Percentiles rank a stretch among this genome's conserved stretches.
These are phyloP conservation scores for Zophobas atratus DNA, from an alignment of 1,140 invertebrate species.

Conservation along the genomic window DNA sequence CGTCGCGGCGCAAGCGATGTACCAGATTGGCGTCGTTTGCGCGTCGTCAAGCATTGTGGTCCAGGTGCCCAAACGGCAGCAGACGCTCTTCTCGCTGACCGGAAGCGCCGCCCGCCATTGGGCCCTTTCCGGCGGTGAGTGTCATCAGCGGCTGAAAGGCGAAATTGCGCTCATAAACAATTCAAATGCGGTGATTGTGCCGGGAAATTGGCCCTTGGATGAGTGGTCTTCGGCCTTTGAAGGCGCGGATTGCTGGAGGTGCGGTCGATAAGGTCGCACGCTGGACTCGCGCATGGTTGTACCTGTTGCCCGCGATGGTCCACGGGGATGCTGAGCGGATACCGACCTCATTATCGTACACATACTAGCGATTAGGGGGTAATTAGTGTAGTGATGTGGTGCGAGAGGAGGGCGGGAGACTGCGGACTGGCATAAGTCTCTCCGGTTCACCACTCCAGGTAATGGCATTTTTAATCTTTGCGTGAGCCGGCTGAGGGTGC, in stretches of 20 bases:
- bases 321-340: constrained; percentile 56
- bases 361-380: constrained; percentile 46
- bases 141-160: constrained; percentile 1
- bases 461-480: constrained; percentile 2
- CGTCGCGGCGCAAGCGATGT: constrained; percentile 65
- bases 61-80: constrained; percentile 22
- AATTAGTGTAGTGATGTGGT: constrained; percentile 50
- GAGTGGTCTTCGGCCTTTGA: constrained; percentile 44
- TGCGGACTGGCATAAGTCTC: not conserved
- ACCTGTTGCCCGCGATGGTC: constrained; percentile 57
- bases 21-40: constrained; percentile 63
- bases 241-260: constrained; percentile 20
- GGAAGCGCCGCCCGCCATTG: constrained; percentile 1
- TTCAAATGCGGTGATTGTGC: constrained; percentile 49
- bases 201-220: constrained; percentile 50
- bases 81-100: constrained; percentile 11
- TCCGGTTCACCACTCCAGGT: constrained; percentile 12
- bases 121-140: constrained; percentile 14
- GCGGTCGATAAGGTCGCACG: constrained; percentile 49
- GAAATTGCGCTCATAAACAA: constrained; percentile 47
- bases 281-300: constrained; percentile 54
- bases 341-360: constrained; percentile 46
- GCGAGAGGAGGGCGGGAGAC: constrained; percentile 1
- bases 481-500: too few relatives aligned
- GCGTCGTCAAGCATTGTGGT: constrained; percentile 31